phyloP scores from a whole-genome alignment of 2,113 vertebrate species.

The Gnathonemus echidnorhynchus region DNA sequence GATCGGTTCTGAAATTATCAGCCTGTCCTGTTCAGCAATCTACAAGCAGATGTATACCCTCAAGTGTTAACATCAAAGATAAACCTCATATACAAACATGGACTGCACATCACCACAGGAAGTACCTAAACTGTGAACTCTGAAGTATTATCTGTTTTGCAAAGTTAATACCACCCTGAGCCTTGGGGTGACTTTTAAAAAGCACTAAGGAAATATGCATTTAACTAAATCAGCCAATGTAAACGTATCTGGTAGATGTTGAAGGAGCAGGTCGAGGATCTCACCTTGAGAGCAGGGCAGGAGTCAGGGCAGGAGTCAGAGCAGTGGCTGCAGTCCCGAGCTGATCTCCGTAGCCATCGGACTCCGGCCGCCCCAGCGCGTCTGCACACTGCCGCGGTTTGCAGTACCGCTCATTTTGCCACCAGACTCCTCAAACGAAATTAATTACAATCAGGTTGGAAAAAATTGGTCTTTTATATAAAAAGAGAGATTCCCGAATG shows the following conservation, averaged over 20 bases:
- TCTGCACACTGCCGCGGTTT: background rate
- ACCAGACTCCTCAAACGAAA: background rate
- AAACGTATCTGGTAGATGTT: background rate
- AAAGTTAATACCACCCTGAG: background rate
- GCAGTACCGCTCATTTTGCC: background rate
- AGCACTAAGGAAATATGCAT: background rate
- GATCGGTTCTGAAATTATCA: background rate
- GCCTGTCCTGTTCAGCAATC: background rate
- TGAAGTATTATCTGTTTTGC: background rate
- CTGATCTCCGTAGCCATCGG: background rate
- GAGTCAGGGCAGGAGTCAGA: background rate
- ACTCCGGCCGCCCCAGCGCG: background rate
- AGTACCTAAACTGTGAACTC: background rate
- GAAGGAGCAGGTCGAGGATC: background rate
- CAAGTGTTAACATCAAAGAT: background rate
- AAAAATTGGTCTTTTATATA: background rate
- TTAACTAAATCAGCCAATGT: background rate
- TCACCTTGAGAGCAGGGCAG: constrained; percentile 7
- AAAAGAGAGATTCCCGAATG: background rate
- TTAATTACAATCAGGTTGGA: background rate
- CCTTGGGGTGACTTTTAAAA: background rate
- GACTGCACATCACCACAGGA: background rate
- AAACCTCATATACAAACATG: background rate
- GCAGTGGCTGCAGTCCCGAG: background rate
- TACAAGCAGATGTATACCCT: background rate